Evolutionary conservation across 2,797 vertebrate genomes (phyloP).

Genomic region (Hoplostethus atlanticus): DNA sequence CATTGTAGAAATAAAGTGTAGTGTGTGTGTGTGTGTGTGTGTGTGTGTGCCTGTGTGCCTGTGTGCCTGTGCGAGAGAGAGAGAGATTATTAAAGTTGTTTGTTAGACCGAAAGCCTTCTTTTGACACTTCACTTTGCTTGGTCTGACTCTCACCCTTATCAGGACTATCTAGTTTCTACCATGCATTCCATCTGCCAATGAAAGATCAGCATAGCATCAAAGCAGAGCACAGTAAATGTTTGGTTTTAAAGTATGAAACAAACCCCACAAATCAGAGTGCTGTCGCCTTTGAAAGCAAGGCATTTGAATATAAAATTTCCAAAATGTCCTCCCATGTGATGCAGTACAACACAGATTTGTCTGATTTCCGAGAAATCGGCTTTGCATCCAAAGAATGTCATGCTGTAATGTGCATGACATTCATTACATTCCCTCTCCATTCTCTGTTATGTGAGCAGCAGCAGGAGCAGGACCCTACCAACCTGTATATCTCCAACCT

Average conservation of each 20-base stretch:
- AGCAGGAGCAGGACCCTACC: slow-evolving; percentile 99
- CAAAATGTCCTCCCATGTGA: not conserved
- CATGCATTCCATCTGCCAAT: slow-evolving; percentile 1
- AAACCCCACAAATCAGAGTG: not conserved
- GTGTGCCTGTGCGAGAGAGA: slow-evolving; percentile 5
- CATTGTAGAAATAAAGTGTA: slow-evolving; percentile 45
- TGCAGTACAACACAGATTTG: not conserved
- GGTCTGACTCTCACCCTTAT: slow-evolving; percentile 4
- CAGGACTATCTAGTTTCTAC: slow-evolving; percentile 5
- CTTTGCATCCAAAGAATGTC: not conserved
- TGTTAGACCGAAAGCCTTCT: slow-evolving; percentile 43
- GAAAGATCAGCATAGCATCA: not conserved
- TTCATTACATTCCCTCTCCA: slow-evolving; percentile 19
- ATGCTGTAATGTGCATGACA: not conserved
- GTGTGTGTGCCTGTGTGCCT: slow-evolving; percentile 12
- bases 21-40: not conserved
- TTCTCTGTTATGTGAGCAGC: slow-evolving; percentile 82
- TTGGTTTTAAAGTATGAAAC: not conserved
- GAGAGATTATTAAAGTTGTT: slow-evolving; percentile 41
- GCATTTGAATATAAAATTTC: not conserved
- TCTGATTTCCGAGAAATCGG: not conserved
- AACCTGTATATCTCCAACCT: slow-evolving; percentile 99
- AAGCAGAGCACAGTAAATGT: not conserved
- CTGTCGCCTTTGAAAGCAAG: not conserved
- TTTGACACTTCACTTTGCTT: slow-evolving; percentile 32